Evolutionary conservation across 1,140 invertebrate genomes (phyloP).

Genomic region (Polypedilum pembai): DNA sequence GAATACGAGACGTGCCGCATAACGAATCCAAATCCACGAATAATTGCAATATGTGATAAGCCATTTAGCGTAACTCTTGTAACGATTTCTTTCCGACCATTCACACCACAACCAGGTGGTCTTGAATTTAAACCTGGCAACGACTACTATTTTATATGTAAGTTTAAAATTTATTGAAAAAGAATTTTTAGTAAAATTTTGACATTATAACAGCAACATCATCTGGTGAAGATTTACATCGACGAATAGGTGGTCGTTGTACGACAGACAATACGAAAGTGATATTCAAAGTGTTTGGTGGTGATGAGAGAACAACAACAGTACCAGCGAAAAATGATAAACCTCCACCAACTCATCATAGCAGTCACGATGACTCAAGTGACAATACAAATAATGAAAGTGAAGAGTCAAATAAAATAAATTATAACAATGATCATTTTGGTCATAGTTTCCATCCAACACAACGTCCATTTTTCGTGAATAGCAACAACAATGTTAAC

Average conservation of each 20-base stretch:
- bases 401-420: constrained; percentile 11
- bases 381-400: constrained; percentile 30
- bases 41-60: constrained; percentile 93
- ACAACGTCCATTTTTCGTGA: constrained; percentile 6
- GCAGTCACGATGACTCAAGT: constrained; percentile 29
- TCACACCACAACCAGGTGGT: constrained; percentile 89
- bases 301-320: constrained; percentile 38
- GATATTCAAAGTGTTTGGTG: constrained; percentile 89
- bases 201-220: constrained; percentile 57
- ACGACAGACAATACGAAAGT: constrained; percentile 92
- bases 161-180: constrained; percentile 41
- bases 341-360: constrained; percentile 44
- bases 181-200: background rate
- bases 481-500: constrained; percentile 32
- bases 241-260: constrained; percentile 83
- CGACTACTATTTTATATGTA: constrained; percentile 93
- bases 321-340: constrained; percentile 46
- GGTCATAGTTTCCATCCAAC: background rate
- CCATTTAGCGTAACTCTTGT: constrained; percentile 91
- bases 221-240: constrained; percentile 81
- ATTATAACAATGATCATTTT: constrained; percentile 10
- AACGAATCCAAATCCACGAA: constrained; percentile 84
- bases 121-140: constrained; percentile 89
- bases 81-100: constrained; percentile 92
- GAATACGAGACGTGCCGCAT: constrained; percentile 93